These are phyloP conservation scores for Aplysina aerophoba DNA, from an alignment of 37 sponge, comb jelly and placozoan species.

Conservation along the genomic window DNA sequence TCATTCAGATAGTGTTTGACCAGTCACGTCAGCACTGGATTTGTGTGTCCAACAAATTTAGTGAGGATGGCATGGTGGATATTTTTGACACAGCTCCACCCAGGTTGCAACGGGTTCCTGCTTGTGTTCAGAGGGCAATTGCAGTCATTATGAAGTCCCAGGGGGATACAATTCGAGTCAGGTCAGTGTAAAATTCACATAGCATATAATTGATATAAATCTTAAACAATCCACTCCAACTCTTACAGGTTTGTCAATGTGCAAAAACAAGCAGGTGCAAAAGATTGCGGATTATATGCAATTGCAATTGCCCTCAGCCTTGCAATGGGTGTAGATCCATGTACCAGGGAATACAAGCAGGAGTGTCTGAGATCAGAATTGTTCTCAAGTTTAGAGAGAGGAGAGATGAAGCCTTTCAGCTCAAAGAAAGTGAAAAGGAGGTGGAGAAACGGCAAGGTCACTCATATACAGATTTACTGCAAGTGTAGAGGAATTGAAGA, in stretches of 20 bases:
- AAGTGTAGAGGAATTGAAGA: slow-evolving; percentile 5
- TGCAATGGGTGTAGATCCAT: background rate
- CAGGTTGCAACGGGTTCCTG: background rate
- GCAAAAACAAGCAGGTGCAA: background rate
- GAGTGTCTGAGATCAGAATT: background rate
- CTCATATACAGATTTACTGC: background rate
- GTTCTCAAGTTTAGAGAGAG: background rate
- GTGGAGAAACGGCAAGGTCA: background rate
- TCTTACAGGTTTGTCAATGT: slow-evolving; percentile 9
- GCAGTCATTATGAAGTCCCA: slow-evolving; percentile 6
- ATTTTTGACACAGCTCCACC: background rate
- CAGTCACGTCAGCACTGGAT: background rate
- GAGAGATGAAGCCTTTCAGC: background rate
- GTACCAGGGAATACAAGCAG: background rate
- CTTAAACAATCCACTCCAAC: too few relatives aligned
- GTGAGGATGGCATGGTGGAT: background rate
- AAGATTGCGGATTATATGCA: background rate
- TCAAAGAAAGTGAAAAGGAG: background rate
- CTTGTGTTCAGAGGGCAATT: background rate
- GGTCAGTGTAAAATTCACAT: too few relatives aligned
- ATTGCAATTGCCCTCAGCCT: background rate
- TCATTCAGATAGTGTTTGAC: background rate
- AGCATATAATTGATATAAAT: too few relatives aligned
- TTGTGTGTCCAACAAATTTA: background rate
- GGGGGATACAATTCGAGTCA: background rate